These are phyloP conservation scores for Plagodis dolabraria DNA, from an alignment of 2,888 invertebrate genomes.

Conservation along the genomic window DNA sequence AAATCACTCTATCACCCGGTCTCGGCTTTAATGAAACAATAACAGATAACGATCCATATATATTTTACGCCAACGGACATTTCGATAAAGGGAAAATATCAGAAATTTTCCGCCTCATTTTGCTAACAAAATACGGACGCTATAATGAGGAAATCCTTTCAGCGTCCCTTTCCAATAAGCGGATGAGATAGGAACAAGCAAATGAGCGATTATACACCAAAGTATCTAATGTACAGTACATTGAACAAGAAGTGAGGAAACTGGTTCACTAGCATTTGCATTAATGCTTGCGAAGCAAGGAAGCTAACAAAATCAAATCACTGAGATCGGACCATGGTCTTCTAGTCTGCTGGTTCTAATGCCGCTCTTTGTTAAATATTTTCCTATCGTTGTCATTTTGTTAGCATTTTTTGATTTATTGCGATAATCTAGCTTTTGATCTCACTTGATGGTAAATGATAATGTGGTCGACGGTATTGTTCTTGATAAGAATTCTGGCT, in stretches of 20 bases:
- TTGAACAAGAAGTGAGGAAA: neutral
- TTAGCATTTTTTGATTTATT: no score
- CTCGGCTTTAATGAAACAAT: slow-evolving; percentile 26
- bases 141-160: slow-evolving; percentile 47
- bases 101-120: slow-evolving; percentile 40
- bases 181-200: slow-evolving; percentile 53
- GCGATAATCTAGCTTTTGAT: no score
- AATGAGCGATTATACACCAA: slow-evolving; percentile 65
- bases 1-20: slow-evolving; percentile 13
- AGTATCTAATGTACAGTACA: slow-evolving; percentile 48
- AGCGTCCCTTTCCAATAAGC: slow-evolving; percentile 52
- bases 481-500: no score
- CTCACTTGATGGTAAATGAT: no score
- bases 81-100: slow-evolving; percentile 33
- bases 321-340: no score
- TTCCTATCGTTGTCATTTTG: no score
- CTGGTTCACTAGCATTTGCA: neutral
- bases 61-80: slow-evolving; percentile 26
- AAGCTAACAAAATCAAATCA: neutral
- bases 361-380: no score
- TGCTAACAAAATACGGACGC: slow-evolving; percentile 39
- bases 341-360: no score
- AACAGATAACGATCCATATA: slow-evolving; percentile 27
- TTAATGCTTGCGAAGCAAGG: neutral
- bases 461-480: no score